These are phyloP conservation scores for Mnemiopsis leidyi DNA, from an alignment of 37 sponge, comb jelly and placozoan genomes.

Conservation along the genomic window DNA sequence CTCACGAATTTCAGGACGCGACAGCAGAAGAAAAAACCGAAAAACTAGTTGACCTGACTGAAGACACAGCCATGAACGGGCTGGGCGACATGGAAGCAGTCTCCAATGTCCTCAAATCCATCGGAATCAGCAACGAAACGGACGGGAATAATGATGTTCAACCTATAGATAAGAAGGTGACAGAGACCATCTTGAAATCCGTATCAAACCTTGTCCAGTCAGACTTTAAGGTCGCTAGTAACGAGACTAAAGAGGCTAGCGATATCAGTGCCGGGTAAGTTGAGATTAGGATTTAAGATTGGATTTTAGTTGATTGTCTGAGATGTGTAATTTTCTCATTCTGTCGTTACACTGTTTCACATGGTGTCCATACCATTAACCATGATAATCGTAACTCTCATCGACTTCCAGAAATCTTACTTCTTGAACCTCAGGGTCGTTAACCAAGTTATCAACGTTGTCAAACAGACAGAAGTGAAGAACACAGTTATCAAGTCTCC, in stretches of 20 bases:
- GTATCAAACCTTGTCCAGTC: slow-evolving; percentile 5
- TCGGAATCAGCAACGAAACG: not conserved
- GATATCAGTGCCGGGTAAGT: not conserved
- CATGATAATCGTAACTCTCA: not conserved
- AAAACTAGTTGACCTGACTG: not conserved
- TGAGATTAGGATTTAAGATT: too few species aligned
- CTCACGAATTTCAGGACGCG: too few species aligned
- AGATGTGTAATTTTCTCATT: too few species aligned
- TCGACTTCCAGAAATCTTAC: not conserved
- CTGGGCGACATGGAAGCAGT: slow-evolving; percentile 25
- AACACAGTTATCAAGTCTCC: not conserved
- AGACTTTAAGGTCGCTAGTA: not conserved
- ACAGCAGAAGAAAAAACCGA: slow-evolving; percentile 19
- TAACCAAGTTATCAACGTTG: not conserved
- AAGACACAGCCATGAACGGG: not conserved
- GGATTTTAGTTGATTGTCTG: too few species aligned
- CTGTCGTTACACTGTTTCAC: too few species aligned
- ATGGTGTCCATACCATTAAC: too few species aligned
- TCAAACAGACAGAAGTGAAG: not conserved
- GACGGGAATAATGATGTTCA: not conserved
- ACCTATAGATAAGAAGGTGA: not conserved
- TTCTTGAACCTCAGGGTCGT: not conserved
- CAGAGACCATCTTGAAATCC: not conserved
- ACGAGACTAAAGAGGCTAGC: not conserved
- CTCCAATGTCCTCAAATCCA: not conserved